Base-by-base conservation (phyloP, 2,888 invertebrate genomes). In the Hesperia comma region DNA sequence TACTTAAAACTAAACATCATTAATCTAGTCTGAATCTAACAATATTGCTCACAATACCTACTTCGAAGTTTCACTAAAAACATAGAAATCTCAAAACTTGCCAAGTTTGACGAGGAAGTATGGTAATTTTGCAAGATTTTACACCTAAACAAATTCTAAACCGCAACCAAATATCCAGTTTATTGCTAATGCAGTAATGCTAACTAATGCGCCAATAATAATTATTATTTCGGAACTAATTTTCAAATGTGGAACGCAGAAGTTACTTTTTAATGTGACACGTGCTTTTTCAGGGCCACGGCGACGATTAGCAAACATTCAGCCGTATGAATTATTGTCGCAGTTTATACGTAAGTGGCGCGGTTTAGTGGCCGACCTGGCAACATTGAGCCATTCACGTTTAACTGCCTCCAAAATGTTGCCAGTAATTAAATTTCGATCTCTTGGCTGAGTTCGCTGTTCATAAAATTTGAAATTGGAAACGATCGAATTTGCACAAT, bases 251-350 rank as follows among this genome's bases (percentile, higher is more conserved):
- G 43, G 54, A 66, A 64, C 53, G 53, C 32, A 67, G 54, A 61
- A 19, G 55, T 55, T 32, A 46, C 41, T 61, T 69, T 69, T 43
- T 63, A 60, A 58, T 43, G 41, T 58, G 67, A 66, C 64, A 55
- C 74, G 73, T 74, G 74, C 70, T 68, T 64, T 71, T 71, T 72
- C 74, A 74, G 68, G 74, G 74, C 68, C 71, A 69, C 63, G 63
- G 58, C 61, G 61, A 56, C 67, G 68, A 64, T 64, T 64, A 56
- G 19, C 51, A 40, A 32, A 51, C 57, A 32, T 40, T 21, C 49
- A 66, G 67, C 41, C 17, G 54, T 32, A 67, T 70, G 72, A 74
- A 61, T 72, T 71, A 74, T 72, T 54, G 64, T 49, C 63, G 55
- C 69, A 64, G 70, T 68, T 72, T 71, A 71, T 71, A 71, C 68